Evolutionary conservation across 2,797 vertebrate genomes (phyloP), one percentile per base, ranked within the genome.

Genomic region (Lutjanus argentimaculatus): DNA sequence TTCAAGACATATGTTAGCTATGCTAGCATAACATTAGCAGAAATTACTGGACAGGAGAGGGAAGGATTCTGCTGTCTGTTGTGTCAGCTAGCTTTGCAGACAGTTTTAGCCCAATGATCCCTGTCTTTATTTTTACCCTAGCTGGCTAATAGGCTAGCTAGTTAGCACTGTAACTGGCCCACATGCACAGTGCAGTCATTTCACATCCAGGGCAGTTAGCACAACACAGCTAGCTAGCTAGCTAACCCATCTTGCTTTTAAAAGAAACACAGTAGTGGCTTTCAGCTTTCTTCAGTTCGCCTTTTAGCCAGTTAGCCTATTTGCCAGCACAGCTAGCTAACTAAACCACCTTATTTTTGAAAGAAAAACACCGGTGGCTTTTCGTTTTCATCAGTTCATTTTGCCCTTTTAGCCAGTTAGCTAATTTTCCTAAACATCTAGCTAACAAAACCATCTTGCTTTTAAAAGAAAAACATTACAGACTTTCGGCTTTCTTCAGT

Each of bases 81-180:
- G 56, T 75, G 72, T 79, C 63, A 78, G 72, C 42, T 77, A 88
- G 80, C 61, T 80, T 86, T 82, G 63, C 71, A 69, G 67, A 59
- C 72, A 84, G 25, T 71, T 76, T 83, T 86, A 92, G 79, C 70
- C 25, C 61, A 51, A 82, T 87, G 73, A 87, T 68, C 74, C 71
- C 70, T 8, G 8, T 25, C 51, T 75, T 82, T 90, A 90, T 89
- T 85, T 89, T 88, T 88, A 93, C 64, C 69, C 16, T 13, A 66
- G 66, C 58, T 46, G 48, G 84, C 72, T 79, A 80, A 71, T 48
- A 75, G 63, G 48, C 58, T 77, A 74, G 67, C 61, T 84, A 64
- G 76, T 83, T 84, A 85, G 71, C 68, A 14, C 69, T 71, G 40
- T 61, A 25, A 67, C 40, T 72, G 69, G 52, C 73, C 77, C 75